Evolutionary conservation across 2,797 vertebrate genomes (phyloP).

Genomic region (Neosalanx taihuensis): DNA sequence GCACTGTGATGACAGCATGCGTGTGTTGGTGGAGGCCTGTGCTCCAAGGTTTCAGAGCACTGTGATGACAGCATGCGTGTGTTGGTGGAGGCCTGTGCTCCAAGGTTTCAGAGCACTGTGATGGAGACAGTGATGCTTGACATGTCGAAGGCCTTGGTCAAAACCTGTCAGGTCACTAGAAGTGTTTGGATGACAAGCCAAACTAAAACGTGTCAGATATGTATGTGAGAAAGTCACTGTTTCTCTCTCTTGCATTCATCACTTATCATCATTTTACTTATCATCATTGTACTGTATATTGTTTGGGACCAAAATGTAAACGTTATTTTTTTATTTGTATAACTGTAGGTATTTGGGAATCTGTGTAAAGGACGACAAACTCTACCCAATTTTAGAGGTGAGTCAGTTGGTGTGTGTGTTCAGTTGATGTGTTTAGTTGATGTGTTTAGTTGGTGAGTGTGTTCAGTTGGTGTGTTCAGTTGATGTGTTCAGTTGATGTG

Average conservation of each 20-base stretch:
- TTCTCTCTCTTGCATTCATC: too few species aligned
- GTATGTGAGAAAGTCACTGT: neutral
- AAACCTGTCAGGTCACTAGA: neutral
- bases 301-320: neutral
- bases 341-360: conserved; percentile 73
- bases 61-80: conserved; percentile 1
- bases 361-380: conserved; percentile 74
- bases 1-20: neutral
- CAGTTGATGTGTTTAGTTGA: neutral
- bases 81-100: conserved; percentile 26
- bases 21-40: conserved; percentile 21
- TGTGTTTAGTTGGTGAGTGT: neutral
- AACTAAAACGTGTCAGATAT: too few species aligned
- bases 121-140: neutral
- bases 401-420: conserved; percentile 21
- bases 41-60: conserved; percentile 8
- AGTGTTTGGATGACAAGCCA: too few species aligned
- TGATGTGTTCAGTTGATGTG: neutral
- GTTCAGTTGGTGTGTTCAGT: neutral
- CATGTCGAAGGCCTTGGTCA: neutral
- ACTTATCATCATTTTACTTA: too few species aligned
- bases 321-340: neutral
- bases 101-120: neutral
- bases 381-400: conserved; percentile 79
- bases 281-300: neutral